Conservation (phyloP, 2,888 invertebrate species). For the Cenopis cana region DNA sequence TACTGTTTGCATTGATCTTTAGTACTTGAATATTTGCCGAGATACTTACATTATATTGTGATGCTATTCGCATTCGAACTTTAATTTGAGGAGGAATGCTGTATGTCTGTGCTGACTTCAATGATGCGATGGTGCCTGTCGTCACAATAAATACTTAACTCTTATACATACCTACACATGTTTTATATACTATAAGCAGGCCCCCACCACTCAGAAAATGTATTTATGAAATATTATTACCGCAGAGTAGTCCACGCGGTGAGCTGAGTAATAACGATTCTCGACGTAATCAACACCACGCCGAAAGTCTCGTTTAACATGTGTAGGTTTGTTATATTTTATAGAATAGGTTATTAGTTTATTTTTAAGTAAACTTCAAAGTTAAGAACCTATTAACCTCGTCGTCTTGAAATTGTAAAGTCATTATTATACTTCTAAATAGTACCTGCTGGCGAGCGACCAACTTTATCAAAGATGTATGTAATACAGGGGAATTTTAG, state of each 20-base stretch:
- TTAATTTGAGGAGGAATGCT: neutral
- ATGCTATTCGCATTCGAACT: neutral
- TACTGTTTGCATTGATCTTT: neutral
- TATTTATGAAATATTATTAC: neutral
- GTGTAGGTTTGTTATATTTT: constrained; percentile 29
- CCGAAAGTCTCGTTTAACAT: constrained; percentile 4
- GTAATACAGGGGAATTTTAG: neutral
- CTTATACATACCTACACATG: constrained; percentile 19
- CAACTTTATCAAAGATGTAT: neutral
- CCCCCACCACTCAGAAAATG: too few species aligned
- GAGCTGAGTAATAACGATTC: neutral
- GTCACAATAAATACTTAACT: constrained; percentile 41
- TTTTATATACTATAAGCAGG: neutral
- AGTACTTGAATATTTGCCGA: neutral
- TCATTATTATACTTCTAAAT: constrained; percentile 36
- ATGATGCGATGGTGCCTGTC: constrained; percentile 2
- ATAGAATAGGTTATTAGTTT: constrained; percentile 27
- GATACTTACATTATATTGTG: neutral
- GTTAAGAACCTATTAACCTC: constrained; percentile 42
- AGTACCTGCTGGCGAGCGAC: constrained; percentile 11
- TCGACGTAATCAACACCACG: too few species aligned
- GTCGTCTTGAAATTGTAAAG: constrained; percentile 41
- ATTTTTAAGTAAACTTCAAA: constrained; percentile 35
- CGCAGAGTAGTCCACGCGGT: neutral
- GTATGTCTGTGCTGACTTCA: neutral